Conservation (phyloP, 2,797 vertebrate genomes). For the Xyrichtys novacula region DNA sequence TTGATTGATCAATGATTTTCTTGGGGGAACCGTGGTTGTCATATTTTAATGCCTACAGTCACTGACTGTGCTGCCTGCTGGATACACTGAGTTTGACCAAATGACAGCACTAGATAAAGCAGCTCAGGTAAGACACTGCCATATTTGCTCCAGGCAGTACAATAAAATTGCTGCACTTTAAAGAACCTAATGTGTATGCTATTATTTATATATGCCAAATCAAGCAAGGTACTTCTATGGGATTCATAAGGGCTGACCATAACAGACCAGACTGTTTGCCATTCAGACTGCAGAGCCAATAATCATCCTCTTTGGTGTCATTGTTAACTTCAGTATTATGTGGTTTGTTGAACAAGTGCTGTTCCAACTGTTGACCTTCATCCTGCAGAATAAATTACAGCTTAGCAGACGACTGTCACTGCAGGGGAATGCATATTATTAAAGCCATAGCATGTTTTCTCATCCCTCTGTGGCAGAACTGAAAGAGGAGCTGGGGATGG, state of each 20-base stretch:
- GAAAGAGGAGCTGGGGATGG: slow-evolving; percentile 73
- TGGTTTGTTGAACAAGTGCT: not conserved
- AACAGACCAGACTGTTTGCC: not conserved
- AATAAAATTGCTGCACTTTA: too few species aligned
- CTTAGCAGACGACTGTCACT: slow-evolving; percentile 9
- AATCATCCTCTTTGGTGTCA: slow-evolving; percentile 1
- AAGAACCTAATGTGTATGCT: too few species aligned
- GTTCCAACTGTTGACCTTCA: not conserved
- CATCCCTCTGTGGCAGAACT: slow-evolving; percentile 62
- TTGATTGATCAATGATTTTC: too few species aligned
- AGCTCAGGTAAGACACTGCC: too few species aligned
- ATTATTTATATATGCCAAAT: too few species aligned
- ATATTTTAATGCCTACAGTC: too few species aligned
- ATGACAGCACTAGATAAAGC: too few species aligned
- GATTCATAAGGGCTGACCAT: slow-evolving; percentile 21
- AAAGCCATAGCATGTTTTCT: slow-evolving; percentile 12
- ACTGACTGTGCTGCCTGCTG: too few species aligned
- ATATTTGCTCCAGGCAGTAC: too few species aligned
- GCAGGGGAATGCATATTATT: slow-evolving; percentile 19
- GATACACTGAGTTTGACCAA: too few species aligned
- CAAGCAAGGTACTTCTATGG: not conserved
- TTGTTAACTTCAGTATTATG: not conserved
- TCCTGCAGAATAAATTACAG: not conserved
- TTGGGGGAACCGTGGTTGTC: too few species aligned
- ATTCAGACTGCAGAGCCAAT: slow-evolving; percentile 18